Evolutionary conservation across 2,888 invertebrate genomes (phyloP).

Genomic region (Orthosia gracilis): DNA sequence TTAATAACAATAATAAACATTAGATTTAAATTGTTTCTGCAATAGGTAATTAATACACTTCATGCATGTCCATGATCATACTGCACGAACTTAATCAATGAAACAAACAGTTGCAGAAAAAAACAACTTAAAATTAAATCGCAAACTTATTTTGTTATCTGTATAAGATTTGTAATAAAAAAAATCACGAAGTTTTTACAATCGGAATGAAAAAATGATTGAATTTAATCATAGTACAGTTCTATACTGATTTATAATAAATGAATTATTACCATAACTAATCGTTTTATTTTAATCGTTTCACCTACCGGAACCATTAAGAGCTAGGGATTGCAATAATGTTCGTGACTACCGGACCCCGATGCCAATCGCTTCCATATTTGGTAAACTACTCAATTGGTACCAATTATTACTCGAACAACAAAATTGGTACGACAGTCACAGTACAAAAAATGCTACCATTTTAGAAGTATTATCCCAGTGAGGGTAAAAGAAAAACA

Average conservation of each 20-base stretch:
- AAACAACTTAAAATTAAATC: neutral
- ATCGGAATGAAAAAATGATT: slow-evolving; percentile 31
- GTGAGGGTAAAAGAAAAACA: too few species aligned
- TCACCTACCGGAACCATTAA: too few species aligned
- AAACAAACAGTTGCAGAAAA: neutral
- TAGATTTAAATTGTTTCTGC: neutral
- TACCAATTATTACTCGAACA: too few species aligned
- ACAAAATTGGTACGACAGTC: too few species aligned
- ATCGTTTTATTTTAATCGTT: slow-evolving; percentile 7
- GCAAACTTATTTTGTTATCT: neutral
- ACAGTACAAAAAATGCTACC: too few species aligned
- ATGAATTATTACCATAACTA: slow-evolving; percentile 33
- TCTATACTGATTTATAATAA: slow-evolving; percentile 25
- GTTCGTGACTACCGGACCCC: too few species aligned
- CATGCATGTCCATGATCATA: neutral
- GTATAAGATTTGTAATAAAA: neutral
- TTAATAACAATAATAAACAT: neutral
- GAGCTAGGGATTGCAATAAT: too few species aligned
- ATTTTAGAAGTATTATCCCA: too few species aligned
- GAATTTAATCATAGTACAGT: slow-evolving; percentile 36
- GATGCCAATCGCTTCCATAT: too few species aligned
- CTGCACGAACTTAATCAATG: neutral
- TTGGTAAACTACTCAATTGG: too few species aligned
- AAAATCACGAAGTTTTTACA: slow-evolving; percentile 31
- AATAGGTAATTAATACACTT: neutral